These are phyloP conservation scores for Campoletis sonorensis DNA, from an alignment of 1,140 invertebrate genomes.

Conservation along the genomic window DNA sequence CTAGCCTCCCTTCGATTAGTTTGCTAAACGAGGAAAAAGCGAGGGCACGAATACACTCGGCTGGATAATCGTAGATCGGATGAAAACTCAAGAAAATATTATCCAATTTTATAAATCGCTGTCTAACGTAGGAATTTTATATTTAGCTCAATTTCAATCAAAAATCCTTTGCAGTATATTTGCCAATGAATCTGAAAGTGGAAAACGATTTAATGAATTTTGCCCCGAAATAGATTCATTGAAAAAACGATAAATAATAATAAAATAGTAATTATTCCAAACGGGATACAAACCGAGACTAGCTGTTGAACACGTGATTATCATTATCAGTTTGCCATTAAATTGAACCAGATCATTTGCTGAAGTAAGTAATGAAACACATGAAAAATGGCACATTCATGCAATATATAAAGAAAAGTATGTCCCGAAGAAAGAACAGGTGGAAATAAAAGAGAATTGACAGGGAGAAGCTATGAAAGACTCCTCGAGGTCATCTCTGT, in stretches of 20 bases:
- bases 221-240: no score
- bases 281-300: no score
- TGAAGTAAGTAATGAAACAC: neutral
- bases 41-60: neutral
- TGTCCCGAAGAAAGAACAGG: constrained; percentile 5
- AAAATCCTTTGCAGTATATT: no score
- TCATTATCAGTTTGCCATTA: neutral
- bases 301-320: no score
- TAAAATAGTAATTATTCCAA: no score
- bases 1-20: neutral
- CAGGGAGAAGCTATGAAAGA: neutral
- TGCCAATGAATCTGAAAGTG: no score
- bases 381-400: neutral
- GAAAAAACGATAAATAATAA: no score
- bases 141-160: no score
- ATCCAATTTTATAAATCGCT: no score
- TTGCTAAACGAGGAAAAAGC: neutral
- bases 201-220: no score
- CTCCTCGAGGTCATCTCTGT: neutral
- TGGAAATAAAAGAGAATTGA: neutral
- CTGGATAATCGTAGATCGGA: neutral
- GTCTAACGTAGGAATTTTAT: no score
- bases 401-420: neutral
- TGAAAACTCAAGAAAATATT: no score
- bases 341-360: neutral